Base-by-base conservation (phyloP, 1,140 invertebrate genomes). In the Drosophila virilis region DNA sequence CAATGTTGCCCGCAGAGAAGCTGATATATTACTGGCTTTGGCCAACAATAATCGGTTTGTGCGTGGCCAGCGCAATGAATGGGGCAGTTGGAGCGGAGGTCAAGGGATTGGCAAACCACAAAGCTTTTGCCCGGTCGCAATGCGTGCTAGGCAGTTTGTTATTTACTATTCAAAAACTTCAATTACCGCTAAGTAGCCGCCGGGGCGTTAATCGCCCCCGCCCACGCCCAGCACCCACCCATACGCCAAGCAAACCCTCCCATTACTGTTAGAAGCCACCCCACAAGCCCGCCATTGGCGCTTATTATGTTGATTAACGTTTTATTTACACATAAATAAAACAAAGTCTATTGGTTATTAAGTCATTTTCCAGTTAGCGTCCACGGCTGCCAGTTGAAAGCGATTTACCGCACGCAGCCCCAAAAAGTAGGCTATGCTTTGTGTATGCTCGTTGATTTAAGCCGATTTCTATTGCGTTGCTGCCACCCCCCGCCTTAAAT, bases 111-210 rank as follows among this genome's bases (percentile, higher is more conserved):
- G 61, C 22, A 28, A 37, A n/a, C 43, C 58, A 38, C 62, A 51
- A 38, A 45, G 13, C 46, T 15, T 32, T 64, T 46, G 67, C 13
- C 22, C n/a, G 13, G 5, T 10, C 55, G 8, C 50, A 10, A 28
- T 28, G 22, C 22, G 0, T 28, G 22, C 22, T 28, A 28, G 2
- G 22, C 22, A 28, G 22, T 28, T 28, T 28, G 50, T 80, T 81
- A 86, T 86, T 86, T 86, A 86, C 82, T 82, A 82, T 88, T 88
- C 83, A 86, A 86, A 86, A 88, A 88, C 79, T 89, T 80, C 70
- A 89, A 83, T 89, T 89, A 84, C 70, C 77, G 70, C 84, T 69
- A 80, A 89, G 77, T 80, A 89, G 66, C 76, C 46, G 65, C n/a
- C 37, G 66, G 37, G 45, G 72, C 70, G 61, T 78, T 78, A 81